Conservation (phyloP, 2,888 invertebrate genomes). For the Drosophila algonquin region DNA sequence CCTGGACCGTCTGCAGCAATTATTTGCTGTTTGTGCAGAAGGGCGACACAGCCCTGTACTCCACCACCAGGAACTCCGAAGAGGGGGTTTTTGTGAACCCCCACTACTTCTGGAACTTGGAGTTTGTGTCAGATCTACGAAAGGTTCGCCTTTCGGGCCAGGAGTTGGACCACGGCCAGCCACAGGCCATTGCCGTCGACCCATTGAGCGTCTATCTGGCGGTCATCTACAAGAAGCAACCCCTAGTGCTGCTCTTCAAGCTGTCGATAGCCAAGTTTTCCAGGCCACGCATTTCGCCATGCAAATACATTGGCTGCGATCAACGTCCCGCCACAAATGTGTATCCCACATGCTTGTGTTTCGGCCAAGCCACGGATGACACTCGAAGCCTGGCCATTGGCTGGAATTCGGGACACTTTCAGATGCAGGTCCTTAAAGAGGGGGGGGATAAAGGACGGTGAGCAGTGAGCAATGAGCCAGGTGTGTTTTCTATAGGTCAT, state of each 20-base stretch:
- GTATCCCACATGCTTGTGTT: constrained; percentile 37
- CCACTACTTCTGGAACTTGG: background rate
- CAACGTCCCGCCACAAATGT: background rate
- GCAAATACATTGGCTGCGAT: constrained; percentile 10
- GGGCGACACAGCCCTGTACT: constrained; percentile 4
- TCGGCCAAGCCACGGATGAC: background rate
- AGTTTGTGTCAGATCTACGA: constrained; percentile 9
- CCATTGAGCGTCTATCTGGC: constrained; percentile 35
- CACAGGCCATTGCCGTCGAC: constrained; percentile 36
- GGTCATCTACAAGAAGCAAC: constrained; percentile 29
- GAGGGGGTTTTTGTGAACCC: background rate
- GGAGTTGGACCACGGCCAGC: background rate
- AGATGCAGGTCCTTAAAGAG: background rate
- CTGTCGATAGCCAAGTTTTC: background rate
- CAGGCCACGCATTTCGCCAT: background rate
- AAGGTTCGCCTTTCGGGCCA: background rate
- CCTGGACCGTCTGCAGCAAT: constrained; percentile 38
- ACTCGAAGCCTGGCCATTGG: background rate
- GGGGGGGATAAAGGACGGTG: background rate
- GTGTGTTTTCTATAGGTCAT: too few species aligned
- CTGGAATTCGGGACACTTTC: background rate
- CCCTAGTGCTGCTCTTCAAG: constrained; percentile 39
- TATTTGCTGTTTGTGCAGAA: constrained; percentile 27
- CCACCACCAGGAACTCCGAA: background rate
- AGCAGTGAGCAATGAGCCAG: background rate